These are phyloP conservation scores for Cryptocheilus praepositus DNA, from an alignment of 2,888 invertebrate species.

Conservation along the genomic window DNA sequence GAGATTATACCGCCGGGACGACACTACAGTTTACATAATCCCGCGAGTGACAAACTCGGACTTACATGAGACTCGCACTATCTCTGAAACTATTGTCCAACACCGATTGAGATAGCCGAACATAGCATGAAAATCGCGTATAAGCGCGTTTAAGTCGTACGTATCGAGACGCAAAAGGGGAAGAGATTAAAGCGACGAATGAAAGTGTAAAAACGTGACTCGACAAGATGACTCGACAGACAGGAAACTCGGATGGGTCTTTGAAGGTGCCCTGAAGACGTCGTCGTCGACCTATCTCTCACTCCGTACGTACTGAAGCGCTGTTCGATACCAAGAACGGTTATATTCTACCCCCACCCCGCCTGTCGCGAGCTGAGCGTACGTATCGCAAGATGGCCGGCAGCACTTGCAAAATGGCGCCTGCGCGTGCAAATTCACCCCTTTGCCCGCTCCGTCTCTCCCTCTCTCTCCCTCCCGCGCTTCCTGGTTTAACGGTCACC, in stretches of 20 bases:
- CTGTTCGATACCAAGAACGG: slow-evolving; percentile 70
- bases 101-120: no score
- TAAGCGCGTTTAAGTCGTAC: no score
- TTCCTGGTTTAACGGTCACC: slow-evolving; percentile 27
- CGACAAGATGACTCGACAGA: neutral
- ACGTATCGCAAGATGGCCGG: slow-evolving; percentile 64
- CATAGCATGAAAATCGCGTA: no score
- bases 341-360: slow-evolving; percentile 67
- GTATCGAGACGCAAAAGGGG: neutral
- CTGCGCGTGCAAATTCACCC: slow-evolving; percentile 57
- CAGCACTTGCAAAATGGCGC: slow-evolving; percentile 67
- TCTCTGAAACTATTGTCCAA: no score
- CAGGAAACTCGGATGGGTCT: slow-evolving; percentile 16
- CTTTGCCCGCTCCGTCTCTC: neutral
- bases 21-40: no score
- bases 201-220: neutral
- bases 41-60: no score
- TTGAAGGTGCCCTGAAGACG: slow-evolving; percentile 26
- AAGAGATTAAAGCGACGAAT: neutral
- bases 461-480: slow-evolving; percentile 13
- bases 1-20: no score
- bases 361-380: slow-evolving; percentile 28
- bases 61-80: no score
- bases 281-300: slow-evolving; percentile 51
- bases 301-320: slow-evolving; percentile 67